Evolutionary conservation across 2,888 invertebrate genomes (phyloP).

Genomic region (Agriopis aurantiaria): DNA sequence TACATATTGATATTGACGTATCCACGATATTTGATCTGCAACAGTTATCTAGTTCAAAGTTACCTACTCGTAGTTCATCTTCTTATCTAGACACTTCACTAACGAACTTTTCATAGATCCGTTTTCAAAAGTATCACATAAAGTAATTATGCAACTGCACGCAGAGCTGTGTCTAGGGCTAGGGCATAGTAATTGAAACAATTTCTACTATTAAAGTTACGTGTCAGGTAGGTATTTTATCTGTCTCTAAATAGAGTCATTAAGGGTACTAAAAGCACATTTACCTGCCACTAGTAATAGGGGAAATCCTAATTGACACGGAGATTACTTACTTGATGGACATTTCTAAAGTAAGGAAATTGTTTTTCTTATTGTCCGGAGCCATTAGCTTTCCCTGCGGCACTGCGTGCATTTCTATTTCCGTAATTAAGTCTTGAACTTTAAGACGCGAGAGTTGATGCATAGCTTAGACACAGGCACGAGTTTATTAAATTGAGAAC

Average conservation of each 20-base stretch:
- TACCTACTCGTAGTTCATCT: too few relatives aligned
- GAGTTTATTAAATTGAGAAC: background rate
- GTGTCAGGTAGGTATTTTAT: background rate
- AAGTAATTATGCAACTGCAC: too few relatives aligned
- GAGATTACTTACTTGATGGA: conserved; percentile 55
- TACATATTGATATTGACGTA: too few relatives aligned
- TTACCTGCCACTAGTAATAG: conserved; percentile 23
- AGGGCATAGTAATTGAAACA: background rate
- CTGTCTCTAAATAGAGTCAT: conserved; percentile 2
- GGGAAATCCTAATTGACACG: conserved; percentile 40
- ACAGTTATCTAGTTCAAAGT: too few relatives aligned
- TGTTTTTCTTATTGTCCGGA: conserved; percentile 54
- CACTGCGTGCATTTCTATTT: conserved; percentile 53
- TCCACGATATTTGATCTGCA: too few relatives aligned
- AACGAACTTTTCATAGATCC: too few relatives aligned
- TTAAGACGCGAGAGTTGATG: conserved; percentile 15
- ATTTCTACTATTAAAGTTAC: background rate
- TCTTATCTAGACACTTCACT: too few relatives aligned
- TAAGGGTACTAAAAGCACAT: conserved; percentile 1
- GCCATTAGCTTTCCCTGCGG: conserved; percentile 52
- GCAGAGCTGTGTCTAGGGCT: background rate
- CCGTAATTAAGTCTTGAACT: conserved; percentile 54
- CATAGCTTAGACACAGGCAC: background rate
- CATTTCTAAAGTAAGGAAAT: conserved; percentile 64
- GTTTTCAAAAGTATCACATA: too few relatives aligned